These are phyloP conservation scores for Epinephelus moara DNA, from an alignment of 2,113 vertebrate genomes.

Conservation along the genomic window DNA sequence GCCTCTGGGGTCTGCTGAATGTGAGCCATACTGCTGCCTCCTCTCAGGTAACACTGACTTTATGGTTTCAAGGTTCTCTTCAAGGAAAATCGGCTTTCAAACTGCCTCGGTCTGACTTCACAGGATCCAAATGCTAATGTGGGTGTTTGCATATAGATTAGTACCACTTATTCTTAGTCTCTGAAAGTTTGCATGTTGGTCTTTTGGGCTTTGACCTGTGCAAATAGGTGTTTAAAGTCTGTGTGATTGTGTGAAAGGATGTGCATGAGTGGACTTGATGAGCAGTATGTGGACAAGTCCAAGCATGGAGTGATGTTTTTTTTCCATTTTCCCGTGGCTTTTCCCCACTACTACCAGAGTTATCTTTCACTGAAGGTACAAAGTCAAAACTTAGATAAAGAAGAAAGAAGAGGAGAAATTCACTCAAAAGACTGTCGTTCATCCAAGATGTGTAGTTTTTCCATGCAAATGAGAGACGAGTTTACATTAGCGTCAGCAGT, in stretches of 20 bases:
- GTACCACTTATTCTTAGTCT: background rate
- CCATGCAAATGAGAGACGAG: conserved; percentile 39
- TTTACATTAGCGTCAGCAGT: conserved; percentile 55
- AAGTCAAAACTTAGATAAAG: background rate
- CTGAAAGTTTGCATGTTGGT: conserved; percentile 24
- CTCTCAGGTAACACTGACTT: conserved; percentile 53
- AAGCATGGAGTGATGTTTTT: conserved; percentile 22
- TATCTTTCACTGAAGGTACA: background rate
- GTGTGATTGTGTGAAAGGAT: conserved; percentile 22
- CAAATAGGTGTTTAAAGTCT: conserved; percentile 16
- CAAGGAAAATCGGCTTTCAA: conserved; percentile 30
- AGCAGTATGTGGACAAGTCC: conserved; percentile 22
- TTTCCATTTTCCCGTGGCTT: conserved; percentile 34
- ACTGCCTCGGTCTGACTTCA: background rate
- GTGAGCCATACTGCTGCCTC: conserved; percentile 32
- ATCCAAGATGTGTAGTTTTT: conserved; percentile 31
- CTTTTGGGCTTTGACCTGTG: conserved; percentile 25
- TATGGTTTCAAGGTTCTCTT: conserved; percentile 43
- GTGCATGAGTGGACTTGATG: conserved; percentile 26
- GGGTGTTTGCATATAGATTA: conserved; percentile 26
- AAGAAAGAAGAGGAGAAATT: conserved; percentile 1
- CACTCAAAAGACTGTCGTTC: background rate
- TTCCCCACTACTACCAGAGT: background rate
- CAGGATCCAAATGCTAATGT: conserved; percentile 11
- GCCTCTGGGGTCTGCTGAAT: conserved; percentile 43